Base-by-base conservation (phyloP, 2,888 invertebrate species). In the Cryptophagus acutangulus region DNA sequence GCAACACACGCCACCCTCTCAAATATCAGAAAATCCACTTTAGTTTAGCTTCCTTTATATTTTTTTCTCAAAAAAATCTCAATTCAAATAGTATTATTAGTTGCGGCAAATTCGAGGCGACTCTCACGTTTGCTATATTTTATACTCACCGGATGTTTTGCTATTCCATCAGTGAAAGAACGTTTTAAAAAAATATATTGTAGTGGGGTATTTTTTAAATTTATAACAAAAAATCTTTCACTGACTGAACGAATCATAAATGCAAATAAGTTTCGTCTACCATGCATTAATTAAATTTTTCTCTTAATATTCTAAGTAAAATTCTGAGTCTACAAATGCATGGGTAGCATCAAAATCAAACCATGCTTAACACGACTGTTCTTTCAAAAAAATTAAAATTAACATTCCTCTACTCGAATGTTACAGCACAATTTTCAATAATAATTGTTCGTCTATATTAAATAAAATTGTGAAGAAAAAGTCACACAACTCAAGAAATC, bases 1-100 rank as follows among this genome's bases (percentile, higher is more conserved):
- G 75, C 59, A 75, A 76, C 71, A 74, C 62, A 66, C 62, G 62
- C 64, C 62, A 65, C 63, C 61, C 62, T 63, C 58, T 55, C 54
- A 53, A 50, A 15, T 31, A n/a, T n/a, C n/a, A n/a, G n/a, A n/a
- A n/a, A 14, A 31, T 31, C 12, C 26, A 6, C 25, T 20, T 25
- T 6, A 3, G 24, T 36, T 36, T 34, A 31, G 10, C 26, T 26
- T 26, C 10, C 9, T 13, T 26, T 13, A 26, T 26, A 26, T 26
- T n/a, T 6, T 26, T 26, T 26, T n/a, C 12, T 26, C 12, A 6
- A 26, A 26, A 26, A 13, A 26, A 13, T 26, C 9, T 26, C 26
- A 12, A 3, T n/a, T 4, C 3, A 26, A 26, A 26, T 6, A 6
- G n/a, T n/a, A n/a, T n/a, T n/a, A n/a, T n/a, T n/a, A n/a, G n/a